These are phyloP conservation scores for Leiothrix lutea DNA, from an alignment of 2,113 vertebrate genomes.

Conservation along the genomic window DNA sequence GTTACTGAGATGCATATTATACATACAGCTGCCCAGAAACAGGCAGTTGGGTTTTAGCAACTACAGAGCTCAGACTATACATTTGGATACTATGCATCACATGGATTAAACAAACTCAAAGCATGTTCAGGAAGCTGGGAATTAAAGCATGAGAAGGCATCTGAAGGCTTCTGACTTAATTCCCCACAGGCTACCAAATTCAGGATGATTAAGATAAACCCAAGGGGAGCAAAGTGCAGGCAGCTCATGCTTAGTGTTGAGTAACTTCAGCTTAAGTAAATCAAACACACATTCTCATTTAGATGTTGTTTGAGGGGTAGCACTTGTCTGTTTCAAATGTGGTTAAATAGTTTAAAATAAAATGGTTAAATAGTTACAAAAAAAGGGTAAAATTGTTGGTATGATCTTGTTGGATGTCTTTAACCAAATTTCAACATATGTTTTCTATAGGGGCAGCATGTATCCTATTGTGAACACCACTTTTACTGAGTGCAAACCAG, in stretches of 20 bases:
- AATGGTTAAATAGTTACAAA: background rate
- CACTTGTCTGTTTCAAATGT: background rate
- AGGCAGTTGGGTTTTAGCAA: background rate
- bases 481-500: background rate
- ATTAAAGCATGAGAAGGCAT: background rate
- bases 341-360: background rate
- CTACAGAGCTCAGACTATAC: background rate
- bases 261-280: conserved; percentile 28
- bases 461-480: background rate
- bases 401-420: background rate
- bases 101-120: background rate
- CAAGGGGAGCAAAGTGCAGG: background rate
- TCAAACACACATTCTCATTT: conserved; percentile 16
- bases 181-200: background rate
- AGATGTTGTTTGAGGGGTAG: background rate
- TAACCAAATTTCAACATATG: background rate
- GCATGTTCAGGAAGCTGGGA: background rate
- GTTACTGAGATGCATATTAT: background rate
- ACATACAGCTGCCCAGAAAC: accelerated
- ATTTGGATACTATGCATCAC: background rate
- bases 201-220: conserved; percentile 8
- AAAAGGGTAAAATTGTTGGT: background rate
- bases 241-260: background rate
- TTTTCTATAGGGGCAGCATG: background rate
- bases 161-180: background rate